Evolutionary conservation across 2,797 vertebrate genomes (phyloP), one percentile per base, ranked within the genome.

Genomic region (Alosa sapidissima): DNA sequence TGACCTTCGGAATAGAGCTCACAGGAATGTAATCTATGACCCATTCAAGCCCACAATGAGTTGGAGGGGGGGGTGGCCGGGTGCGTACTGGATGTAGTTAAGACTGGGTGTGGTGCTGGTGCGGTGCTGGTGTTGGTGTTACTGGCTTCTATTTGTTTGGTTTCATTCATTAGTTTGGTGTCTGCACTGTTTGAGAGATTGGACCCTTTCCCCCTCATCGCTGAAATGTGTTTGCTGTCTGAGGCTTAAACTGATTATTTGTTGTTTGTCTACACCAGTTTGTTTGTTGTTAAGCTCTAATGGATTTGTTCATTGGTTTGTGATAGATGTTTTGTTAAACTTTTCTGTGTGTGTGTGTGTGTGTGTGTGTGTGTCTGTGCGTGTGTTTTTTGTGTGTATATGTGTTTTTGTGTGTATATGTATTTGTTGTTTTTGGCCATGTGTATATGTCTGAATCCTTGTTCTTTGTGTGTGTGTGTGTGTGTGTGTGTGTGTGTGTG

Each of bases 391-490:
- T 55, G 41, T 47, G 41, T 81, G 7, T 41, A 5, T 81, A 1
- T 33, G 14, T 14, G 24, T 81, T n/a, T 45, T 41, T 81, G 33
- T 81, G 33, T 81, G 36, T 81, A 2, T 81, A 14, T 47, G 13
- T 33, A 5, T 33, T 5, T 81, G 78, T 13, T 41, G 7, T 81
- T n/a, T 81, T n/a, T 81, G 33, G 72, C 19, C 11, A 75, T 28
- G 28, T 90, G 89, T 86, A 83, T 87, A 7, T 54, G 52, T 54
- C 9, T 54, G 52, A 10, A 1, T 54, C n/a, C 49, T 3, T 83
- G 36, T 60, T 36, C 81, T 2, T 84, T 55, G 41, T 47, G 13
- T 81, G 7, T 41, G 10, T 81, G 2, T 33, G 14, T 14, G 28
- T 81, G 36, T 45, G 14, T 48, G 33, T 81, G 33, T 81, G 36